Base-by-base conservation (phyloP, 2,888 invertebrate genomes). In the Heliconius ismenius region DNA sequence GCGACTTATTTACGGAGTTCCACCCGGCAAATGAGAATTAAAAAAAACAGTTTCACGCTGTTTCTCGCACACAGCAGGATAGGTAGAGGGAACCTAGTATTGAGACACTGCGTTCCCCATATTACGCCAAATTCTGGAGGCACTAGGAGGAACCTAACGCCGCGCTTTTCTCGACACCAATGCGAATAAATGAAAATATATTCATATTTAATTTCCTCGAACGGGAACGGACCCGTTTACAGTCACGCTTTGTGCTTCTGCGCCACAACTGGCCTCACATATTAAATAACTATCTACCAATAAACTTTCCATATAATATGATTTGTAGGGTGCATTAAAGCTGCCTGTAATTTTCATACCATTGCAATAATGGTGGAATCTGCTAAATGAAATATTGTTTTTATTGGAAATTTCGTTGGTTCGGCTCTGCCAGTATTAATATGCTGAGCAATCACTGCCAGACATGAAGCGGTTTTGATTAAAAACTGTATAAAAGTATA, bases 341-440 rank as follows among this genome's bases (percentile, higher is more conserved):
- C 74, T 54, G 36, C 21, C 76, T 62, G 67, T 79, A 74, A 77
- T 76, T 77, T 78, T 74, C 76, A 58, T 28, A 74, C 68, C 60
- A 76, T 74, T 74, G 78, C 70, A 78, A 76, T 78, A 74, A 76
- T 74, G 72, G 64, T 58, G 67, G 73, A 76, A 75, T 76, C 64
- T 60, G 72, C 36, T 62, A 76, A 79, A 79, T 78, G 76, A 73
- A 76, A 68, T 74, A 68, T 49, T 76, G 39, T 73, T 78, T 76
- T 79, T 79, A 76, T 78, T 74, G 72, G 67, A 24, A 73, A 76
- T 72, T 76, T 72, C 78, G 75, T 58, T 73, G 68, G 65, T 74
- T 73, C 76, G 75, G 73, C 73, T 54, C 69, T 76, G 78, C 75
- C 78, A 76, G 78, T 72, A 78, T 79, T 78, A 78, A 78, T 79